phyloP scores from a whole-genome alignment of 2,888 invertebrate species.

The Carcina quercana region DNA sequence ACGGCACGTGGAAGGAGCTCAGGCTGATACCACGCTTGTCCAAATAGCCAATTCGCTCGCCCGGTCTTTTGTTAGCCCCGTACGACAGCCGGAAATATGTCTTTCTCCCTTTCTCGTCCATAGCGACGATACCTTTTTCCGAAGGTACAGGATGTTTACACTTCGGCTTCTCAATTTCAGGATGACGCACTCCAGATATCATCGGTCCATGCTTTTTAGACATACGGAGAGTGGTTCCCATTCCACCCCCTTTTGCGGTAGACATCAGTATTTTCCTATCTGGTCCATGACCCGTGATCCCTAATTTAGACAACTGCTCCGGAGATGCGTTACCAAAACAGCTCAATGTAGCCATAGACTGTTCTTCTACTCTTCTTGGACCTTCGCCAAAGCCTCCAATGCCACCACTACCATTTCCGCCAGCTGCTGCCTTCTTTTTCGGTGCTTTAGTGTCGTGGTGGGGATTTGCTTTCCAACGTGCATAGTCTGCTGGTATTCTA shows the following conservation, averaged over 20 bases:
- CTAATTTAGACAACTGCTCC: slow-evolving; percentile 44
- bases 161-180: slow-evolving; percentile 12
- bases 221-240: slow-evolving; percentile 25
- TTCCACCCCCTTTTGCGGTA: slow-evolving; percentile 35
- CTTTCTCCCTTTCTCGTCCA: slow-evolving; percentile 43
- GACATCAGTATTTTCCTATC: slow-evolving; percentile 45
- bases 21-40: slow-evolving; percentile 46
- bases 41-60: slow-evolving; percentile 34
- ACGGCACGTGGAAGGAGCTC: slow-evolving; percentile 58
- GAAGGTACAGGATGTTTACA: slow-evolving; percentile 49
- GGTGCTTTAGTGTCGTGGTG: slow-evolving; percentile 11
- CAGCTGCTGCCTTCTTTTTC: slow-evolving; percentile 5
- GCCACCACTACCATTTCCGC: background rate
- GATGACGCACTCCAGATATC: background rate
- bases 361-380: slow-evolving; percentile 11
- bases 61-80: slow-evolving; percentile 35
- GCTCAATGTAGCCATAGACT: slow-evolving; percentile 46
- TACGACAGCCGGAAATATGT: slow-evolving; percentile 43
- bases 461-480: too few species aligned
- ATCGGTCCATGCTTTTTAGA: slow-evolving; percentile 8
- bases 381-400: slow-evolving; percentile 1
- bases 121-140: slow-evolving; percentile 46
- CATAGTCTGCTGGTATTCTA: too few species aligned
- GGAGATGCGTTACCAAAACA: slow-evolving; percentile 55
- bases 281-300: slow-evolving; percentile 57